phyloP scores from a whole-genome alignment of 1,140 invertebrate genomes.

The Amyelois transitella region DNA sequence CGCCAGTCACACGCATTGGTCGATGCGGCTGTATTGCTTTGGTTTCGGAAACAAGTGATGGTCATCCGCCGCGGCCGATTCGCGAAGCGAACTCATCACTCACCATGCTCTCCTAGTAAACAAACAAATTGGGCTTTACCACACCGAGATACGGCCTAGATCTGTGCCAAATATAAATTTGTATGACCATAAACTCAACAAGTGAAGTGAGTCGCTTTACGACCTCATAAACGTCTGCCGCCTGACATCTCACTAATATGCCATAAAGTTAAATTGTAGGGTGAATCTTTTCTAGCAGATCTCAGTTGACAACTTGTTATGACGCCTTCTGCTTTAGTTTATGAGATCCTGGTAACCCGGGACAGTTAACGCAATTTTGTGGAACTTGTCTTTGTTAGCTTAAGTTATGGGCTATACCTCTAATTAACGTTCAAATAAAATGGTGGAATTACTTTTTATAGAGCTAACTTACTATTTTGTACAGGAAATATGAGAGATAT shows the following conservation, averaged over 20 bases:
- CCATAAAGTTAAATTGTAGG: conserved; percentile 46
- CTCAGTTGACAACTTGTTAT: conserved; percentile 17
- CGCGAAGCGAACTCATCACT: neutral
- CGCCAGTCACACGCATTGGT: neutral
- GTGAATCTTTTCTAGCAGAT: conserved; percentile 28
- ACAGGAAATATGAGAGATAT: neutral
- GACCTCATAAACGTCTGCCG: conserved; percentile 56
- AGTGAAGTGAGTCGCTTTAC: conserved; percentile 63
- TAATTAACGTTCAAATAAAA: too few relatives aligned
- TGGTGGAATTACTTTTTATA: too few relatives aligned
- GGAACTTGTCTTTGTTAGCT: neutral
- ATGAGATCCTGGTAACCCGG: neutral
- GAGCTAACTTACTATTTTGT: too few relatives aligned
- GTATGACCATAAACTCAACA: conserved; percentile 54
- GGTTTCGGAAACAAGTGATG: neutral
- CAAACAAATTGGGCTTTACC: neutral
- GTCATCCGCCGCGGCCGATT: neutral
- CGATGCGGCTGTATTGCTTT: neutral
- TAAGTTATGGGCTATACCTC: too few relatives aligned
- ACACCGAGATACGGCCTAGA: neutral
- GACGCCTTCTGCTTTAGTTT: conserved; percentile 13
- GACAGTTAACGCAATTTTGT: neutral
- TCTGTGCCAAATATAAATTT: conserved; percentile 3
- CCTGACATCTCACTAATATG: conserved; percentile 67
- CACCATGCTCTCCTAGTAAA: neutral